These are phyloP conservation scores for Ceuthmochares aereus DNA, from an alignment of 2,113 vertebrate species.

Conservation along the genomic window DNA sequence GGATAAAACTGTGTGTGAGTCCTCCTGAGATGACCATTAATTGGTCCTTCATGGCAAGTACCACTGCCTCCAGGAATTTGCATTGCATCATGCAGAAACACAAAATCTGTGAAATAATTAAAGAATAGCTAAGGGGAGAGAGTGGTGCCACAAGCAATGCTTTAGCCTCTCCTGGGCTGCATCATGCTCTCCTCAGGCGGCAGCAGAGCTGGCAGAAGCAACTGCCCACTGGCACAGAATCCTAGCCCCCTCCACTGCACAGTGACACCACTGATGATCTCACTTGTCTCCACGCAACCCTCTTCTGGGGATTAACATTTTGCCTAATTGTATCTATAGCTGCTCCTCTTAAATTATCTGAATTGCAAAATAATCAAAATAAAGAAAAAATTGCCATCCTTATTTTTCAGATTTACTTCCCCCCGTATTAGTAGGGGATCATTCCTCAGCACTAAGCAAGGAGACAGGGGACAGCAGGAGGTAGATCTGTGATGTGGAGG, in stretches of 20 bases:
- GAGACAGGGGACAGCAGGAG: neutral
- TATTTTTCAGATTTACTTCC: neutral
- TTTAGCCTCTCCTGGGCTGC: conserved; percentile 53
- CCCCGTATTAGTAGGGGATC: neutral
- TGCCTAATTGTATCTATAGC: neutral
- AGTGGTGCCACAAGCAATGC: conserved; percentile 9
- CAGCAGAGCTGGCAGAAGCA: neutral
- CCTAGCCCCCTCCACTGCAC: neutral
- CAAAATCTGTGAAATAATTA: conserved; percentile 68
- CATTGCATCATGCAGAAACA: conserved; percentile 53
- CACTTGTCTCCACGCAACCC: too few relatives aligned
- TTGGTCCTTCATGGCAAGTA: conserved; percentile 43
- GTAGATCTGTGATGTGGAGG: neutral
- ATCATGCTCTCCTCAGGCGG: neutral
- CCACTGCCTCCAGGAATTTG: conserved; percentile 63
- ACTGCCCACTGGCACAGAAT: fast-evolving
- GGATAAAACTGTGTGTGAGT: neutral
- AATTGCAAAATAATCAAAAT: conserved; percentile 27
- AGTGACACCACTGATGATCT: neutral
- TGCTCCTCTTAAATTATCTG: neutral
- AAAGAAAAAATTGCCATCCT: neutral
- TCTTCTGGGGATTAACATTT: neutral
- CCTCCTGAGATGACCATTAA: conserved; percentile 58
- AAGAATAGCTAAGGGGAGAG: conserved; percentile 43
- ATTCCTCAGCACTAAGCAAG: neutral